Conservation (phyloP, 2,888 invertebrate species). For the Diadromus collaris region DNA sequence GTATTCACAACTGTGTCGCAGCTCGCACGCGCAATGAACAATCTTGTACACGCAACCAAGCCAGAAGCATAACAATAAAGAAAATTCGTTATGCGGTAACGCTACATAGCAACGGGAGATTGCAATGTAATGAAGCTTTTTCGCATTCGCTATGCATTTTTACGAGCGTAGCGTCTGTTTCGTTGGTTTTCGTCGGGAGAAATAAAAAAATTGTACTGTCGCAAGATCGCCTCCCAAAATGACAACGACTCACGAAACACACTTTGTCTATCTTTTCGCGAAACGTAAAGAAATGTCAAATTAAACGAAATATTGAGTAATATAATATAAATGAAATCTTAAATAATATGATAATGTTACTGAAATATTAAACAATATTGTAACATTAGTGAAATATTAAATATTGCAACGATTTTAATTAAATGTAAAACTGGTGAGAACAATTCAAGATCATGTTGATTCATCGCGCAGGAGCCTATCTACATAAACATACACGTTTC, state of each 20-base stretch:
- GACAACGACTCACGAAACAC: too few species aligned
- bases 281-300: neutral
- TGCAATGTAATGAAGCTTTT: conserved; percentile 13
- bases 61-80: neutral
- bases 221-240: neutral
- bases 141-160: conserved; percentile 8
- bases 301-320: too few species aligned
- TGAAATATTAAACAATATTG: too few species aligned
- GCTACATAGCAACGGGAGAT: neutral
- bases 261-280: neutral
- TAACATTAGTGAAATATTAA: too few species aligned
- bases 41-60: neutral
- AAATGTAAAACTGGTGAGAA: neutral
- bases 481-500: too few species aligned
- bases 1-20: neutral
- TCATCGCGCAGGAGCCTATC: too few species aligned
- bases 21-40: neutral
- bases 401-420: too few species aligned
- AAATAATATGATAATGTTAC: too few species aligned
- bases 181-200: conserved; percentile 6
- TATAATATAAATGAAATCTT: too few species aligned
- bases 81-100: neutral
- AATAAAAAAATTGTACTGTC: neutral
- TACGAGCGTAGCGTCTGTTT: conserved; percentile 11
- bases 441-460: neutral